Base-by-base conservation (phyloP, 2,113 vertebrate species). In the Rhombomys opimus region DNA sequence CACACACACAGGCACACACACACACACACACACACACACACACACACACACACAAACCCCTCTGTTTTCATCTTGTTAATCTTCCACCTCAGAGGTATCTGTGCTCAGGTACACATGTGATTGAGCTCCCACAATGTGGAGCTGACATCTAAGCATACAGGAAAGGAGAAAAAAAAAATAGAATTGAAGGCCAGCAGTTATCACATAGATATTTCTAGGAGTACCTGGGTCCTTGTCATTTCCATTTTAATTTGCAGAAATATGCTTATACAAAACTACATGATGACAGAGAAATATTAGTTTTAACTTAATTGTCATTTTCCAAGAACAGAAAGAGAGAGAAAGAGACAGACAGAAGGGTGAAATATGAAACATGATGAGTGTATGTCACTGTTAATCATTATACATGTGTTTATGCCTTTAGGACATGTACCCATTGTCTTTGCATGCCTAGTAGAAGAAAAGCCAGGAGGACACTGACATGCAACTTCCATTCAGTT, bases 51-150 rank as follows among this genome's bases (percentile, higher is more conserved):
- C 46, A 46, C 46, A 46, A 46, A 46, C 3, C 46, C 46, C 46
- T 46, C 30, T 23, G 30, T 11, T 68, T 59, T 35, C 5, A 0
- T 61, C 7, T 2, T 57, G 50, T 12, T 80, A 2, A 30, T 68
- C 5, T 54, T 15, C 10, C 35, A 2, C 32, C 5, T 22, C 46
- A 11, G 2, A 63, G 35, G 4, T 3, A 30, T 2, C 0, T n/a
- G 30, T 54, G 25, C 9, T 63, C 4, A 12, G 3, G 14, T 30
- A 7, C 1, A 2, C 7, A 41, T 20, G 0, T 25, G 46, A 15
- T 14, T 30, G 11, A 63, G 15, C 10, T 63, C 41, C 17, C 11
- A 12, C 0, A 38, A 38, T 5, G 1, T 25, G 13, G 25, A 77
- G 22, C 41, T 92, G n/a, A 57, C 3, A 65, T 27, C 7, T 9